Evolutionary conservation across 2,113 vertebrate species (phyloP), one percentile per base, ranked within the genome.

Genomic region (Saguinus midas): DNA sequence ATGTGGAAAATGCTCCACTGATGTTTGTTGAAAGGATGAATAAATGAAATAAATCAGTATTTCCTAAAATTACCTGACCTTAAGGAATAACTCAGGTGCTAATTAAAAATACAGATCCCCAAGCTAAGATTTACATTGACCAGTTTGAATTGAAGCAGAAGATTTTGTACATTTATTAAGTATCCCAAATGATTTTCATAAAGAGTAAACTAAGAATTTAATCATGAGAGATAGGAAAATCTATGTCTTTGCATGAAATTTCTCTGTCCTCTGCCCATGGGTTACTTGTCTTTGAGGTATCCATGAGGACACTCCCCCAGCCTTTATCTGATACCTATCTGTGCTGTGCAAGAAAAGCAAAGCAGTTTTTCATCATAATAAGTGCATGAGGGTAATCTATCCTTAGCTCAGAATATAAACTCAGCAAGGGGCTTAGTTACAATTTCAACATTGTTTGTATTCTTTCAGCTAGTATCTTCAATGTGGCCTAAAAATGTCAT

Each of bases 401-500:
- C 87, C 87, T 88, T 95, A 95, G 76, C 61, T 92, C 87, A 92
- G 72, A 90, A 92, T 91, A 92, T 82, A 97, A 97, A 85, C 76
- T 94, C 90, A 96, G 87, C 52, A 94, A 96, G 52, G 58, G 76
- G 18, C 64, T 93, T 85, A 78, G 84, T 92, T 94, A 82, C 96
- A 79, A 87, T 68, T 95, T 97, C 66, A 96, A 73, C 87, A 92
- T n/a, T 97, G 95, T 96, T 96, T 98, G 72, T 61, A 90, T 96
- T 92, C 73, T 84, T 96, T 87, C 57, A 90, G 90, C 25, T 78
- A 52, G 20, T 94, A 72, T 92, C 97, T 97, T 95, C 76, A 37
- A 37, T 45, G n/a, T 96, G 90, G 92, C 92, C 96, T 97, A 80
- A 97, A 97, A 98, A 97, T 97, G 94, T 94, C 96, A 96, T 92